Evolutionary conservation across 37 sponge, comb jelly and placozoan genomes (phyloP).

Genomic region (Chondrosia reniformis): DNA sequence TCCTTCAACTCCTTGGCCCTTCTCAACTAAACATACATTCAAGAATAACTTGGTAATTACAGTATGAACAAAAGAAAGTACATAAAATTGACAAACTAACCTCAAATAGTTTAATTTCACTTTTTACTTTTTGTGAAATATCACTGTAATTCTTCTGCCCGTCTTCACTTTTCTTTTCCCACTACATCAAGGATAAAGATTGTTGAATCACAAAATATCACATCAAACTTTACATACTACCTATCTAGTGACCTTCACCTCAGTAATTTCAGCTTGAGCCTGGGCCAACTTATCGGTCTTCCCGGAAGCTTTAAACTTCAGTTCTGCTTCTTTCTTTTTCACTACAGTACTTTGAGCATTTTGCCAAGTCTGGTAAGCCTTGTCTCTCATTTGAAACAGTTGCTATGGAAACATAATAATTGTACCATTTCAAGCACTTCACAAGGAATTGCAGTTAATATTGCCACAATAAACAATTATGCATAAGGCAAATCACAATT

Average conservation of each 20-base stretch:
- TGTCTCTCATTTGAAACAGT: constrained; percentile 79
- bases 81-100: background rate
- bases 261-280: constrained; percentile 72
- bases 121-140: constrained; percentile 10
- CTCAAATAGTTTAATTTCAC: constrained; percentile 88
- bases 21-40: constrained; percentile 25
- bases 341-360: constrained; percentile 72
- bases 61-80: background rate
- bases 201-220: background rate
- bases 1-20: constrained; percentile 66
- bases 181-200: constrained; percentile 38
- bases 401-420: constrained; percentile 28
- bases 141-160: constrained; percentile 85
- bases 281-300: constrained; percentile 85
- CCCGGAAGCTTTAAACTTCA: constrained; percentile 71
- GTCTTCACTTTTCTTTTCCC: constrained; percentile 86
- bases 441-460: background rate
- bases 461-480: background rate
- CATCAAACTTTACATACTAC: constrained; percentile 37
- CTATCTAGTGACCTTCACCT: no score
- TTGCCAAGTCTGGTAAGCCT: constrained; percentile 69
- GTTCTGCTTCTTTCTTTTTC: constrained; percentile 89
- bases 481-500: background rate
- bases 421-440: constrained; percentile 59
- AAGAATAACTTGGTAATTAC: background rate